Percentiles rank a stretch among this genome's conserved stretches.
phyloP scores from a whole-genome alignment of 2,113 vertebrate genomes.

The Psittacara wagleri region DNA sequence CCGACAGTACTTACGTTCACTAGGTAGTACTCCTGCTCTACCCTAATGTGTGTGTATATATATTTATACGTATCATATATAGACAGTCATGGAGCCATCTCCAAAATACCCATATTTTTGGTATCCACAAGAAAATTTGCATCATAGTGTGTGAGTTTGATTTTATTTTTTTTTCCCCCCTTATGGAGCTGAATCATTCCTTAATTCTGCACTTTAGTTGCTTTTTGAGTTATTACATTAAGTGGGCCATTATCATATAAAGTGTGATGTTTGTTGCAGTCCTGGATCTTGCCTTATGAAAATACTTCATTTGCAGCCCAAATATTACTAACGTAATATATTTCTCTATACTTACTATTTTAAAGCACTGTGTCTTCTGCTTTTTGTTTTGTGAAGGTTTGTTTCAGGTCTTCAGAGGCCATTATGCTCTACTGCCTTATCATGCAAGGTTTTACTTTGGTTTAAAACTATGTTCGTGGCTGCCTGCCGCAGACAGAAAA shows the following conservation, averaged over 20 bases:
- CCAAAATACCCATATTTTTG: conserved; percentile 22
- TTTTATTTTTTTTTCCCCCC: not conserved
- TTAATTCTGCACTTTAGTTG: conserved; percentile 32
- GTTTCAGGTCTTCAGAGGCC: not conserved
- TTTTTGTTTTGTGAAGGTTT: not conserved
- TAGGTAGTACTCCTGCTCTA: conserved; percentile 89
- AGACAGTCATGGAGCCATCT: conserved; percentile 28
- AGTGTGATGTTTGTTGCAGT: not conserved
- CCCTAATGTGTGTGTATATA: conserved; percentile 37
- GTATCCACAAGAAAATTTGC: not conserved
- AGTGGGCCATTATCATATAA: not conserved
- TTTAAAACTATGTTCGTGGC: not conserved
- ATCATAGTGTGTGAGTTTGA: not conserved
- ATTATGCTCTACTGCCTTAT: not conserved
- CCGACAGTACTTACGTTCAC: conserved; percentile 81
- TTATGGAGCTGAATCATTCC: conserved; percentile 14
- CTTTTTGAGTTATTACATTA: conserved; percentile 44
- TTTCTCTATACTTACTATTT: not conserved
- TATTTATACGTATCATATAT: not conserved
- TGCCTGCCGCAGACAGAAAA: not conserved
- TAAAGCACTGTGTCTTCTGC: not conserved
- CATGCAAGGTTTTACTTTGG: not conserved
- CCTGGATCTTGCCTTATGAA: not conserved
- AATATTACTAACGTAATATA: not conserved
- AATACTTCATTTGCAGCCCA: not conserved